Evolutionary conservation across 2,113 vertebrate genomes (phyloP), one percentile per base, ranked within the genome.

Genomic region (Cyprinus carpio): DNA sequence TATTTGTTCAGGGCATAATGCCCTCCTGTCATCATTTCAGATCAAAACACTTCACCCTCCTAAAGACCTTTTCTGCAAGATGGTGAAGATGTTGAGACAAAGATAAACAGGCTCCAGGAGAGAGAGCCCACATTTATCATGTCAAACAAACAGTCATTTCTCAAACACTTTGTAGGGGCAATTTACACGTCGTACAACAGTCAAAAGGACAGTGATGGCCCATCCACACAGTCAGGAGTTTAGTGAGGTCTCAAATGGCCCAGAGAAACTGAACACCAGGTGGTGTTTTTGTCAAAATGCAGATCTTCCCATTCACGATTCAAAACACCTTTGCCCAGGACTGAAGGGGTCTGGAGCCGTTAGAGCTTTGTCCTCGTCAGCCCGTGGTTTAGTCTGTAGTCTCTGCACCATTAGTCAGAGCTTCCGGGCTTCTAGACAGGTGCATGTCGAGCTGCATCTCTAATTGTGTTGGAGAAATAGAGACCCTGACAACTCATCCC

Each of bases 221-320:
- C 27, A 46, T 67, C 62, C 9, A n/a, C 78, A 34, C 27, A 54
- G 65, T 67, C 37, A 72, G 20, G 31, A 72, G n/a, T 82, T 62
- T 69, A 49, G 64, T 49, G 16, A 27, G 64, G 11, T 25, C 49
- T 72, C 34, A n/a, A 72, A 83, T 56, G 49, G 81, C 80, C 43
- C 49, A n/a, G n/a, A 82, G 62, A 82, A 54, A 82, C 80, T 85
- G 69, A 89, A 87, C n/a, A 91, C 87, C 92, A 91, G 91, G 88
- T 92, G 90, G 90, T 90, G 82, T n/a, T 75, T 49, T 83, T 84
- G 89, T 90, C 88, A 90, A 89, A 93, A 92, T 90, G 90, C 67
- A 88, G 91, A 43, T 74, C 84, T 83, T 75, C 65, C 67, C 5
- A 83, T 79, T 89, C 78, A 90, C 90, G 90, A 79, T 85, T 74